Conservation (phyloP, 2,797 vertebrate species). For the Diglossa cyanea region DNA sequence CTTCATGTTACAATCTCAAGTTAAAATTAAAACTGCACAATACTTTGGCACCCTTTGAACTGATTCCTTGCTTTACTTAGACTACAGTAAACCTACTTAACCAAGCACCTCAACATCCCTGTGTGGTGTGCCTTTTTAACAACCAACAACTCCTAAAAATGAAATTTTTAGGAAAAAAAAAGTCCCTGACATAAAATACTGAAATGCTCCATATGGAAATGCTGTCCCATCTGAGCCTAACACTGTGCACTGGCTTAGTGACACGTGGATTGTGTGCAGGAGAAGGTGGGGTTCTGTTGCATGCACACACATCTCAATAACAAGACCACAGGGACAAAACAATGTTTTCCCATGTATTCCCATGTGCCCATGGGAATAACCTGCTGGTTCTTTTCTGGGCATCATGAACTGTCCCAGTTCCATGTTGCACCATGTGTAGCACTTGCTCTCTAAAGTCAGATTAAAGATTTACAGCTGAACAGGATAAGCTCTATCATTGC, state of each 20-base stretch:
- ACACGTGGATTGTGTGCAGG: not conserved
- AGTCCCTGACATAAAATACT: not conserved
- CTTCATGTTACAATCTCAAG: not conserved
- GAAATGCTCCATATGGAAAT: not conserved
- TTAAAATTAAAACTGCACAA: not conserved
- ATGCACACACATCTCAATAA: not conserved
- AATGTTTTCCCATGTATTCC: not conserved
- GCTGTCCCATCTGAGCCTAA: not conserved
- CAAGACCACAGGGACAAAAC: not conserved
- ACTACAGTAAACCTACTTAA: not conserved
- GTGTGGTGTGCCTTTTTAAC: not conserved
- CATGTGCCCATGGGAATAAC: not conserved
- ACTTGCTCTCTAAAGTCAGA: conserved; percentile 4
- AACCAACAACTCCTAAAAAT: not conserved
- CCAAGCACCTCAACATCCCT: not conserved
- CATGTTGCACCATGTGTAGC: not conserved
- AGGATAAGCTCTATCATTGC: conserved; percentile 1
- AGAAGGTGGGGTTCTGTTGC: not conserved
- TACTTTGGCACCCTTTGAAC: not conserved
- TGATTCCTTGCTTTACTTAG: not conserved
- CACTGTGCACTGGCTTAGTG: fast-evolving
- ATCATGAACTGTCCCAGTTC: not conserved
- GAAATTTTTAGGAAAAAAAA: not conserved
- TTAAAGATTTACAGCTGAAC: conserved; percentile 21
- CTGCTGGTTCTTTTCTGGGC: not conserved